Evolutionary conservation across 2,888 invertebrate genomes (phyloP).

Genomic region (Tipula helvola): DNA sequence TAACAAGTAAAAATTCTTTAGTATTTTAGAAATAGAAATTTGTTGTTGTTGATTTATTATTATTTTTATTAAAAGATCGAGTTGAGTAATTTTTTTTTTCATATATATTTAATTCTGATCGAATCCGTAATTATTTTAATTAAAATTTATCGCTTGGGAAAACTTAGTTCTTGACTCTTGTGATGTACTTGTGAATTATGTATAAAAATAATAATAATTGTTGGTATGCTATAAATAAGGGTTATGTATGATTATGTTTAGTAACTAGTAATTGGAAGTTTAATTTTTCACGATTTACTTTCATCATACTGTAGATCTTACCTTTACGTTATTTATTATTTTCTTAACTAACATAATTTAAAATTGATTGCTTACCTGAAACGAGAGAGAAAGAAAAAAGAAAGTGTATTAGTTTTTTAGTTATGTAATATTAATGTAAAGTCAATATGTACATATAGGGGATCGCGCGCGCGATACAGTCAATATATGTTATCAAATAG

Average conservation of each 20-base stretch:
- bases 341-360: background rate
- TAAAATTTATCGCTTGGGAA: background rate
- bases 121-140: background rate
- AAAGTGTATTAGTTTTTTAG: background rate
- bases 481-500: background rate
- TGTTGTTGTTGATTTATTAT: background rate
- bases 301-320: background rate
- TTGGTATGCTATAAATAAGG: background rate
- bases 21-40: background rate
- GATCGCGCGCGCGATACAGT: background rate
- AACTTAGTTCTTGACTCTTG: background rate
- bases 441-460: background rate
- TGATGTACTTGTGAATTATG: background rate
- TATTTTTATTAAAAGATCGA: background rate
- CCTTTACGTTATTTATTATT: background rate
- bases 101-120: background rate
- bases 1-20: background rate
- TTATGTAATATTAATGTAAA: background rate
- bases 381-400: background rate
- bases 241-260: background rate
- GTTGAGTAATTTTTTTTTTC: background rate
- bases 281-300: background rate
- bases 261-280: background rate
- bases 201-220: background rate
- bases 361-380: constrained; percentile 4